Evolutionary conservation across 2,888 invertebrate genomes (phyloP), one percentile per base, ranked within the genome.

Genomic region (Carabus problematicus): DNA sequence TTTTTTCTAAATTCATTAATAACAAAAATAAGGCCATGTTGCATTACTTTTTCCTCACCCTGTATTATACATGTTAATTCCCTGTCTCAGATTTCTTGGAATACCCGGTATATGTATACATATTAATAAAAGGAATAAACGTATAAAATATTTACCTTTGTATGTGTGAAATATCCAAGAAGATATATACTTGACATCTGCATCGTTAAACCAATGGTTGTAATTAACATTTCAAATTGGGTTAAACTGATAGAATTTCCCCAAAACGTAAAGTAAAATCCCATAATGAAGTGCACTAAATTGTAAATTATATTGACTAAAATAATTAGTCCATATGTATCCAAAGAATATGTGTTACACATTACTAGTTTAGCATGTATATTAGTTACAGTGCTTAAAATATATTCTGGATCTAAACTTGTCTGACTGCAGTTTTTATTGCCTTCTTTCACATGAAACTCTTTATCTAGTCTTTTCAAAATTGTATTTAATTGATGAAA

Each of bases 201-300:
- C 16, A 47, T 14, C 12, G 47, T 47, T 47, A 47, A 47, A 14
- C 12, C 0, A 47, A 47, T n/a, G 1, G 47, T 47, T 14, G 1
- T 47, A 7, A 1, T 1, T 47, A 14, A 16, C 47, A 47, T 47
- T 47, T 8, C 3, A 16, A 9, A 8, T 1, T 12, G 7, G 11
- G 16, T 14, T 16, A n/a, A 14, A 12, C 12, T 12, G 1, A 12
- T 16, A 12, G 11, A 47, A 0, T 47, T 16, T 11, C 16, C 47
- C 12, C 12, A 16, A 47, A 47, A 47, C 11, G 47, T 14, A 47
- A 47, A 47, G 16, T 47, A 47, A 47, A 47, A 11, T 14, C 47
- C 47, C 47, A 47, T 14, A 47, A 47, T 16, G 16, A 47, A 47
- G 47, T 47, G 47, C 7, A 47, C n/a, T n/a, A 47, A 47, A 47